Conservation (phyloP, 2,888 invertebrate genomes). For the Elmis aenea region DNA sequence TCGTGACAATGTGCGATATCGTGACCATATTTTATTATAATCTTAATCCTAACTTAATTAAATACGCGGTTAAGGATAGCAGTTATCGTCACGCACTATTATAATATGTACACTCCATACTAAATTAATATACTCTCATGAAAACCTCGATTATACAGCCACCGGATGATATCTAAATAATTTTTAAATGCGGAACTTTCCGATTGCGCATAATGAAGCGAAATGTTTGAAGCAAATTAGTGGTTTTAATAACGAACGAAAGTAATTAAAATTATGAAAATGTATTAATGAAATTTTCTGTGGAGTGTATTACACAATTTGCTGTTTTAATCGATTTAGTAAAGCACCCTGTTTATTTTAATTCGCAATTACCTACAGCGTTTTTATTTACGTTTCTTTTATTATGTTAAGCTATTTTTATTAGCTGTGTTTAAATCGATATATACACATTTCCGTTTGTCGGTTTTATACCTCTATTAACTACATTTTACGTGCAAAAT, state of each 20-base stretch:
- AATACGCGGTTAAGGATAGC: constrained; percentile 38
- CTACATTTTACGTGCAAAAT: no score
- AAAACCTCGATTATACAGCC: no score
- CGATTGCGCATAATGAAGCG: background rate
- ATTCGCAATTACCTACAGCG: constrained; percentile 17
- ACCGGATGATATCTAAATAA: constrained; percentile 8
- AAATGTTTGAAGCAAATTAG: background rate
- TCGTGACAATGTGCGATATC: constrained; percentile 37
- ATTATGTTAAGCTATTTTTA: no score
- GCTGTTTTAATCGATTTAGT: constrained; percentile 17
- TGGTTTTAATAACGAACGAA: background rate
- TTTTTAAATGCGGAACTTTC: background rate
- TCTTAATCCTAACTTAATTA: constrained; percentile 46
- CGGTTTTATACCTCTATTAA: no score
- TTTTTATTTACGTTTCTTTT: no score
- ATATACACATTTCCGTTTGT: no score
- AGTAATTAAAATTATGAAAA: background rate
- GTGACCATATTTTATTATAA: constrained; percentile 44
- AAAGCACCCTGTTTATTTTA: constrained; percentile 13
- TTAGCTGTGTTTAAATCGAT: no score
- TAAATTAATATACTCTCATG: no score
- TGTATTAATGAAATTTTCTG: background rate
- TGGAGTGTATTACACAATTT: constrained; percentile 1
- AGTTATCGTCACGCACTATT: constrained; percentile 31
- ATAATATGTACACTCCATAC: constrained; percentile 19